These are phyloP conservation scores for Sebastes trivittatus DNA, from an alignment of 2,797 vertebrate species.

Conservation along the genomic window DNA sequence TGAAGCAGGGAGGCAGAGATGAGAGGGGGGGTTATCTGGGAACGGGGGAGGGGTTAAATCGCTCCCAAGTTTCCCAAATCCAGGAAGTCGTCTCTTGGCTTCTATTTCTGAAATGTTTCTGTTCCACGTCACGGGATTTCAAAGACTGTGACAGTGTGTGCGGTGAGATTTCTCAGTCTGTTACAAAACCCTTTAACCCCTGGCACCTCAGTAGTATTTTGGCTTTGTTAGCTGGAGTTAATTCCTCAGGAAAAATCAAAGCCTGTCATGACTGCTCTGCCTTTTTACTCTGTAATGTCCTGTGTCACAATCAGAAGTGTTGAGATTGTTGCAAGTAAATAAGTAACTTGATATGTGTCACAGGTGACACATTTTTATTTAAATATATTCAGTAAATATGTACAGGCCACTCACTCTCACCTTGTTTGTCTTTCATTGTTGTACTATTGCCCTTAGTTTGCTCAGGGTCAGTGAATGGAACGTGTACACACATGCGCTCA, in stretches of 20 bases:
- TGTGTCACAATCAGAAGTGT: not conserved
- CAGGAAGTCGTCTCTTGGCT: constrained; percentile 57
- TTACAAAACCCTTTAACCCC: constrained; percentile 1
- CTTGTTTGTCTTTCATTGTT: constrained; percentile 9
- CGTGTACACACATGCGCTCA: constrained; percentile 9
- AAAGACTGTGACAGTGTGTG: not conserved
- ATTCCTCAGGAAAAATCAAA: not conserved
- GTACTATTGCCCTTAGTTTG: not conserved
- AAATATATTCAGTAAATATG: not conserved
- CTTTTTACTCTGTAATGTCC: not conserved
- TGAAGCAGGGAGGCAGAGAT: not conserved
- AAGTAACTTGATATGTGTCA: not conserved
- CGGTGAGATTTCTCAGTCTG: not conserved
- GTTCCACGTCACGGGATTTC: constrained; percentile 35
- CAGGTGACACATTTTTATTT: constrained; percentile 8
- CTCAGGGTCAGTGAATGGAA: constrained; percentile 15
- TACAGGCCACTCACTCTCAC: not conserved
- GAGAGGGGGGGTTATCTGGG: not conserved
- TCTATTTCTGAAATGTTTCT: constrained; percentile 29
- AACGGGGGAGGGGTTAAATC: constrained; percentile 38
- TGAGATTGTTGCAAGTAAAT: not conserved
- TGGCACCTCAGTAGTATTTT: not conserved
- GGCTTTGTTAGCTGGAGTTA: not conserved
- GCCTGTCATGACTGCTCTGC: not conserved
- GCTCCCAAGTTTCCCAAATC: constrained; percentile 57